Percentiles rank a stretch among this genome's conserved stretches.
Evolutionary conservation across 1,140 invertebrate genomes (phyloP).

Genomic region (Littorina saxatilis): DNA sequence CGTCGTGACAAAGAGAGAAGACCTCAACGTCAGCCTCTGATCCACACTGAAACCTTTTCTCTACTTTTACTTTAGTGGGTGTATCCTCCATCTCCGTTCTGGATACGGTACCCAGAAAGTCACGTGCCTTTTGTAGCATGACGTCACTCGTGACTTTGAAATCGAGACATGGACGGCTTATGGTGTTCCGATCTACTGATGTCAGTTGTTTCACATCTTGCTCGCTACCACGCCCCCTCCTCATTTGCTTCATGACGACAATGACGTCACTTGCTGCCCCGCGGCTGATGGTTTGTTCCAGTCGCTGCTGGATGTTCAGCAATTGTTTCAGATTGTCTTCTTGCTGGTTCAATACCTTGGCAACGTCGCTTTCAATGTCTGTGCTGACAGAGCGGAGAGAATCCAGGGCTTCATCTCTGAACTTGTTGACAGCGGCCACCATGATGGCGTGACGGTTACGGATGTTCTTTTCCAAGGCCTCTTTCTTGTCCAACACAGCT

Average conservation of each 20-base stretch:
- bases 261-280: background rate
- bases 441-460: no score
- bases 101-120: background rate
- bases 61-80: no score
- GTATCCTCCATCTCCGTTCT: constrained; percentile 8
- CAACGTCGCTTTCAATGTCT: no score
- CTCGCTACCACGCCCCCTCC: constrained; percentile 4
- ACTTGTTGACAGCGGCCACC: no score
- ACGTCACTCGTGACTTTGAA: background rate
- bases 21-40: no score
- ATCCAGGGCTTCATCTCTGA: no score
- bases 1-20: background rate
- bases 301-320: background rate
- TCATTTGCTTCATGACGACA: background rate
- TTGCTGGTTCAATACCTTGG: background rate
- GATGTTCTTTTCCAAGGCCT: constrained; percentile 1
- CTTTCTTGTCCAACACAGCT: background rate
- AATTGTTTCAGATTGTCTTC: background rate
- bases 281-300: background rate
- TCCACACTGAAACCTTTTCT: background rate
- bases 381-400: no score
- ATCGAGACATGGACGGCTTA: background rate
- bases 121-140: background rate
- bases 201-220: background rate
- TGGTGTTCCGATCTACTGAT: background rate